Base-by-base conservation (phyloP, 2,888 invertebrate genomes). In the Cremastobaeus sp. region DNA sequence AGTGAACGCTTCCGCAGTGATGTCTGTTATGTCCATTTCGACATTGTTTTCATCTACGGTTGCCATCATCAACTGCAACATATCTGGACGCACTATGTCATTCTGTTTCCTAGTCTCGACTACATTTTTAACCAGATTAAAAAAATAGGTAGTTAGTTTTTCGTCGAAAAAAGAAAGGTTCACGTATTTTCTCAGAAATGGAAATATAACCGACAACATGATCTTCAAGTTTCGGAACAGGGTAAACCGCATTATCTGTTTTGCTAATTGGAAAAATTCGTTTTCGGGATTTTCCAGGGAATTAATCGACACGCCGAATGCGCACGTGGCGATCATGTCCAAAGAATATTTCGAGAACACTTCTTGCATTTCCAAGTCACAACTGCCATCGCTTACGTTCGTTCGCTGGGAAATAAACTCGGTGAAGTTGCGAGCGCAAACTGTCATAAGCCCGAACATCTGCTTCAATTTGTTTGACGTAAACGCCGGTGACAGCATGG, bases 391-490 rank as follows among this genome's bases (percentile, higher is more conserved):
- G 1, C 18, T 14, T 5, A 32, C 17, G 25, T 25, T 32, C 0
- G n/a, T n/a, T n/a, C n/a, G n/a, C n/a, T 45, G 4, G 0, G 54
- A 12, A 3, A 86, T 71, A 35, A 80, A 81, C 1, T 82, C 60
- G 1, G 79, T 71, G 47, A 86, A 85, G 15, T 81, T 81, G 14
- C 25, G 64, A 0, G 84, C 85, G 43, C 84, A 86, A 6, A 82
- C 83, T 0, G 77, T 74, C 76, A 91, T 90, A 57, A 90, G 84
- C 0, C 88, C 88, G 79, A 90, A 86, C 89, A 91, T 90, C 1
- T 82, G 77, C 34, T 89, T 88, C 89, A 91, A 90, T 82, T 91
- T 91, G 50, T 90, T 89, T 3, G 89, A 86, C 0, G 91, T 91
- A 81, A 91, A 91, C 0, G 90, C 89, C 0, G 91, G 91, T 15